Percentiles rank a stretch among this genome's conserved stretches.
phyloP scores from a whole-genome alignment of 2,888 invertebrate species.

The Eilema sororculum region DNA sequence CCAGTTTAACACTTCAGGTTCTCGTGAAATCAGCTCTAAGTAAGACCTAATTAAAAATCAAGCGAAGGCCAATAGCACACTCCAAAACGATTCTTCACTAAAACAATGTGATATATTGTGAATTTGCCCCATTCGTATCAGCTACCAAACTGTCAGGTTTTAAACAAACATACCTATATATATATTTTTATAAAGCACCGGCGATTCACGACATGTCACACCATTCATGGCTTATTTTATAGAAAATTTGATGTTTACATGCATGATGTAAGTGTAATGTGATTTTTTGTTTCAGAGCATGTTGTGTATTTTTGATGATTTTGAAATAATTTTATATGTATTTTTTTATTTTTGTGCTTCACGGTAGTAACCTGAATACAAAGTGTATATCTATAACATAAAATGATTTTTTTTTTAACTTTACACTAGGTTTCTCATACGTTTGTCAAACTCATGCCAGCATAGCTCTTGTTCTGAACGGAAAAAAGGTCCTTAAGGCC shows the following conservation, averaged over 20 bases:
- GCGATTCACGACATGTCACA: slow-evolving; percentile 66
- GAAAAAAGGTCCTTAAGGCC: too few species aligned
- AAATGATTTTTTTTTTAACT: too few species aligned
- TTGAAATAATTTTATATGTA: slow-evolving; percentile 20
- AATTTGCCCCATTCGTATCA: slow-evolving; percentile 31
- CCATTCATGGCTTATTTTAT: slow-evolving; percentile 56
- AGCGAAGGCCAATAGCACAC: slow-evolving; percentile 12
- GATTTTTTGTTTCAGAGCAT: slow-evolving; percentile 30
- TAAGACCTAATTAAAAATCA: neutral
- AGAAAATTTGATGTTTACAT: slow-evolving; percentile 39
- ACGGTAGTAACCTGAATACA: slow-evolving; percentile 40
- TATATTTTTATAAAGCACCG: slow-evolving; percentile 50
- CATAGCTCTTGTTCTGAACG: too few species aligned
- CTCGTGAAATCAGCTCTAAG: neutral
- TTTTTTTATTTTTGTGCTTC: slow-evolving; percentile 29
- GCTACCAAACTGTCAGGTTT: neutral
- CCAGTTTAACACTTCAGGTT: neutral
- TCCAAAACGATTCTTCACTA: slow-evolving; percentile 19
- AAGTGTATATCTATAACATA: too few species aligned
- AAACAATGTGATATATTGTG: slow-evolving; percentile 47
- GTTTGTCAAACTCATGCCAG: too few species aligned
- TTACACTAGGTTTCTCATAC: neutral
- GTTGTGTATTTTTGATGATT: slow-evolving; percentile 24
- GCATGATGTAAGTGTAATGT: slow-evolving; percentile 35
- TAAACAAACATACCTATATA: slow-evolving; percentile 23